Conservation (phyloP, 1,140 invertebrate genomes). For the Panulirus ornatus region DNA sequence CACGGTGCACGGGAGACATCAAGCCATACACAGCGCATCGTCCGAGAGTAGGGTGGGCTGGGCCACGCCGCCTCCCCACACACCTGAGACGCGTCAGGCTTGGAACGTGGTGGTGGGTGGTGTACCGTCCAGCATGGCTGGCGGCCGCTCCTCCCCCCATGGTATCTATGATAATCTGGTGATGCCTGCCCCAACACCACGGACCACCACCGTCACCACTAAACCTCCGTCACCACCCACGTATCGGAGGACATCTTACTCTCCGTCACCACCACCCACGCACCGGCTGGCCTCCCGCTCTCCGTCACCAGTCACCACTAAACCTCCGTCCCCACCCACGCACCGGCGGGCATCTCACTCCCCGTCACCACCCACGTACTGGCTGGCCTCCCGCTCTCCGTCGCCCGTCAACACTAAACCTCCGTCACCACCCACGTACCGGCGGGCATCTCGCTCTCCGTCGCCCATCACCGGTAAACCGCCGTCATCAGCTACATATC, state of each 20-base stretch:
- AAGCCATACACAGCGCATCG: neutral
- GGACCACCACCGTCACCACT: neutral
- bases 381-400: neutral
- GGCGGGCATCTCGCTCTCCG: constrained; percentile 58
- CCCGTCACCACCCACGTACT: neutral
- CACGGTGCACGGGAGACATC: neutral
- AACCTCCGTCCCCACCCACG: constrained; percentile 55
- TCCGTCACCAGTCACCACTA: constrained; percentile 38
- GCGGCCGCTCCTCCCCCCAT: constrained; percentile 18
- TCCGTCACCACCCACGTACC: constrained; percentile 53
- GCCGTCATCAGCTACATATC: constrained; percentile 50
- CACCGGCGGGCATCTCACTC: constrained; percentile 23
- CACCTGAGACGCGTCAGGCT: constrained; percentile 43
- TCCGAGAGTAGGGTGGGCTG: neutral
- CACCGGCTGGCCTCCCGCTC: constrained; percentile 59
- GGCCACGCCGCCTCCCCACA: constrained; percentile 53
- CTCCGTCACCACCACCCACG: constrained; percentile 54
- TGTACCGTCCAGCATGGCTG: constrained; percentile 15
- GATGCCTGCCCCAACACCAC: constrained; percentile 12
- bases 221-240: constrained; percentile 60
- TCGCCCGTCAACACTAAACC: constrained; percentile 18
- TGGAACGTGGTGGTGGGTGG: constrained; percentile 59
- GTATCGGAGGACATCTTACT: constrained; percentile 51
- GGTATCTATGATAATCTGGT: constrained; percentile 61
- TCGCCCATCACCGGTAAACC: constrained; percentile 47